Evolutionary conservation across 2,113 vertebrate species (phyloP).

Genomic region (Microcebus ravelobensis): DNA sequence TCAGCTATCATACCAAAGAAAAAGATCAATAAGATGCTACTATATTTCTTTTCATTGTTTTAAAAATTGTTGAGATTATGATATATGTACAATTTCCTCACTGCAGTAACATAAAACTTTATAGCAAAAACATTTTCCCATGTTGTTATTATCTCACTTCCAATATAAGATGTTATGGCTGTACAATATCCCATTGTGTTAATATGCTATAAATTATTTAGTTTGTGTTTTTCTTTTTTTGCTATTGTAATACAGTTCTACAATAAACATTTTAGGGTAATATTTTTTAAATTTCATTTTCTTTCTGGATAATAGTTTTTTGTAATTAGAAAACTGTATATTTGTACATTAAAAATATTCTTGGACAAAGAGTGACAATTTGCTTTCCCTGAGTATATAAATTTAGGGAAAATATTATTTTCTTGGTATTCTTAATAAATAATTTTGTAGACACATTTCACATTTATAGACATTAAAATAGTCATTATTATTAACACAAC

Average conservation of each 20-base stretch:
- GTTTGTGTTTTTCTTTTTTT: not conserved
- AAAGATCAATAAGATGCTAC: not conserved
- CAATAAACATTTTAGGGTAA: not conserved
- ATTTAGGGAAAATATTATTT: not conserved
- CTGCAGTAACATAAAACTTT: not conserved
- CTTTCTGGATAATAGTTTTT: not conserved
- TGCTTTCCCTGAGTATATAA: not conserved
- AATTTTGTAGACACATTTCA: not conserved
- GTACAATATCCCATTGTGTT: not conserved
- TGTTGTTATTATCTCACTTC: not conserved
- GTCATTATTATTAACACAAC: not conserved
- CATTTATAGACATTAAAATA: not conserved
- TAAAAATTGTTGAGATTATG: not conserved
- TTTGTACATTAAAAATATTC: not conserved
- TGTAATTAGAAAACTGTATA: not conserved
- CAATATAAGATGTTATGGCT: not conserved
- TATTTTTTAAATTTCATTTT: slow-evolving; percentile 26
- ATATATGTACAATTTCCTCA: not conserved
- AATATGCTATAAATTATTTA: not conserved
- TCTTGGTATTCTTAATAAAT: not conserved
- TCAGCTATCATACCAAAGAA: not conserved
- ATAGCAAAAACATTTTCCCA: not conserved
- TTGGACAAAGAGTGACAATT: not conserved
- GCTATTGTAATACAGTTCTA: not conserved
- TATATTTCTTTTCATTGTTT: slow-evolving; percentile 1